phyloP scores from a whole-genome alignment of 2,888 invertebrate species.

The Rhaphigaster nebulosa region DNA sequence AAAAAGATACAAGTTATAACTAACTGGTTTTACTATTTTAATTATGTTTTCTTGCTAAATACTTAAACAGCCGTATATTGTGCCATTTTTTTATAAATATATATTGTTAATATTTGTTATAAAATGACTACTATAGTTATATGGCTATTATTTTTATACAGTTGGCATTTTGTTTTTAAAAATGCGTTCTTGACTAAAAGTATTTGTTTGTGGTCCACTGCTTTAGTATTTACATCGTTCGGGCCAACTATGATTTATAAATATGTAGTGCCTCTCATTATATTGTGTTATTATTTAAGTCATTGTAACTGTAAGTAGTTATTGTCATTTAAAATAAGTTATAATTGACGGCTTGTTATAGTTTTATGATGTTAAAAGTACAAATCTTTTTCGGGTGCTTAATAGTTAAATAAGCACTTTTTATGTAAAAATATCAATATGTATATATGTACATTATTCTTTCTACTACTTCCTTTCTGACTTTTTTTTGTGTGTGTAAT shows the following conservation, averaged over 20 bases:
- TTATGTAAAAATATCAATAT: conserved; percentile 62
- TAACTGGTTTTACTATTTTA: conserved; percentile 55
- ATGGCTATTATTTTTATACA: conserved; percentile 61
- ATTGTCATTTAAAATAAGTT: conserved; percentile 57
- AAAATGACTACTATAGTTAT: conserved; percentile 58
- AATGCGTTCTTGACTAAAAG: conserved; percentile 57
- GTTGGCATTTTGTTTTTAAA: conserved; percentile 58
- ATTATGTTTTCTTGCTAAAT: conserved; percentile 58
- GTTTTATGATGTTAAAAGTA: conserved; percentile 64
- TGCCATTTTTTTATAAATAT: conserved; percentile 63
- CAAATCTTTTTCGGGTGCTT: conserved; percentile 64
- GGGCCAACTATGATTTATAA: conserved; percentile 57
- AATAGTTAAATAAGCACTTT: conserved; percentile 62
- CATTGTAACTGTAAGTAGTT: conserved; percentile 59
- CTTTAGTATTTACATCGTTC: conserved; percentile 58
- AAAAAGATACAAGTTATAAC: conserved; percentile 20
- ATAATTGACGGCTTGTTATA: conserved; percentile 62
- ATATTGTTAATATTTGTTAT: conserved; percentile 62
- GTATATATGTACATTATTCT: conserved; percentile 64
- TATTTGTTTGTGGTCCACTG: conserved; percentile 58
- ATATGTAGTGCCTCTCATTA: conserved; percentile 58
- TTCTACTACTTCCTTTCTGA: conserved; percentile 64
- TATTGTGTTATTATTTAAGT: conserved; percentile 61
- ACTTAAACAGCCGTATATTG: conserved; percentile 60
- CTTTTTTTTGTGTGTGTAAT: conserved; percentile 60